Base-by-base conservation (phyloP, 2,113 vertebrate genomes). In the Myxocyprinus asiaticus region DNA sequence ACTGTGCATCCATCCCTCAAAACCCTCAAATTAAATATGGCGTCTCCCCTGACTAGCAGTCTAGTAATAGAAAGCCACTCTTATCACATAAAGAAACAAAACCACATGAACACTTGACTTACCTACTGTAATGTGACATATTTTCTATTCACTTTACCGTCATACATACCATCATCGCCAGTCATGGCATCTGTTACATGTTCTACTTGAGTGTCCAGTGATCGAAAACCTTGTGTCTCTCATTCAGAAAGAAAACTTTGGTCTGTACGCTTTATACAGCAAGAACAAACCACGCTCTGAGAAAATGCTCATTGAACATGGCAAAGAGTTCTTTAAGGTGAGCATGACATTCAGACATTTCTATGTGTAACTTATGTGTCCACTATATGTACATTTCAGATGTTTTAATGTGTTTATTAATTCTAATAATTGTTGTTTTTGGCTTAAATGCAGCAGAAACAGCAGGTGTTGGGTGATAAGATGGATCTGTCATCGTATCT, bases 281-380 rank as follows among this genome's bases (percentile, higher is more conserved):
- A 94, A 94, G 86, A 94, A 94, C 87, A 94, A 93, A 81, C 92
- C 92, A 0, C 89, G 89, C 67, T 94, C 92, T 0, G 93, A 94
- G 69, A 77, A 78, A 77, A 90, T 93, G 8, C 90, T 94, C 67
- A 87, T 90, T 76, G 87, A 86, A 77, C 91, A 93, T 0, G 91
- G 91, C 33, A 88, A 92, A 74, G 78, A 72, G 42, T 94, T 94
- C 82, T 93, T 94, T 81, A 94, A 93, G 90, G 92, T 94, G 73
- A 45, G 15, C 9, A 5, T 48, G 6, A 6, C 12, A 6, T n/a
- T 14, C 22, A 33, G 22, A 33, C 22, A 33, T 33, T 33, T 33
- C 22, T 33, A 33, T 33, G 22, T 33, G 22, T 33, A 3, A 33
- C 22, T 33, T 33, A 33, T 33, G 22, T 33, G 22, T 33, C 22